Percentiles rank a stretch among this genome's conserved stretches.
These are phyloP conservation scores for Zophobas atratus DNA, from an alignment of 1,140 invertebrate genomes.

Conservation along the genomic window DNA sequence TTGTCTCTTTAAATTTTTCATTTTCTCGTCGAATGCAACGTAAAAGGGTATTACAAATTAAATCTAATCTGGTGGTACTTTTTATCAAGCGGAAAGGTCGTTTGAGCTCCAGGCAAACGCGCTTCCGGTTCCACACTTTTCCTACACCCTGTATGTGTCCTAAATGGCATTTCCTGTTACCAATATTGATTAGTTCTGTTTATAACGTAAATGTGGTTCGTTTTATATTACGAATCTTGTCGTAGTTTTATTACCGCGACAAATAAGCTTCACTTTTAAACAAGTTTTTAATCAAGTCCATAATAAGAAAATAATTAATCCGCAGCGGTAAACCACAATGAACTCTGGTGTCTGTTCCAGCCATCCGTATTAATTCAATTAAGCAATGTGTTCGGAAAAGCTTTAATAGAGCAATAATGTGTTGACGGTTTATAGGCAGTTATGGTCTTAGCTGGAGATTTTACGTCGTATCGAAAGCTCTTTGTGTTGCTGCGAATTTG, in stretches of 20 bases:
- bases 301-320: not conserved
- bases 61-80: too few species aligned
- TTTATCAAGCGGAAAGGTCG: too few species aligned
- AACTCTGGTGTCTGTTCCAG: not conserved
- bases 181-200: not conserved
- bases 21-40: too few species aligned
- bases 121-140: too few species aligned
- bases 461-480: constrained; percentile 19
- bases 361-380: not conserved
- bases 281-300: too few species aligned
- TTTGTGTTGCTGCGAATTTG: constrained; percentile 10
- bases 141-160: not conserved
- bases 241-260: not conserved
- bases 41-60: too few species aligned
- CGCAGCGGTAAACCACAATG: not conserved
- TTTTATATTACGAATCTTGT: not conserved
- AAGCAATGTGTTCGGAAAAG: constrained; percentile 23
- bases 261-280: not conserved
- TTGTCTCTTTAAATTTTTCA: too few species aligned
- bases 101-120: too few species aligned
- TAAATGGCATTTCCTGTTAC: not conserved
- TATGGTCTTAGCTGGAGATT: not conserved
- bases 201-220: not conserved
- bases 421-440: constrained; percentile 21
- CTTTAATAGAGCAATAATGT: constrained; percentile 23